phyloP scores from a whole-genome alignment of 2,797 vertebrate genomes.

The Sorex maritimensis region DNA sequence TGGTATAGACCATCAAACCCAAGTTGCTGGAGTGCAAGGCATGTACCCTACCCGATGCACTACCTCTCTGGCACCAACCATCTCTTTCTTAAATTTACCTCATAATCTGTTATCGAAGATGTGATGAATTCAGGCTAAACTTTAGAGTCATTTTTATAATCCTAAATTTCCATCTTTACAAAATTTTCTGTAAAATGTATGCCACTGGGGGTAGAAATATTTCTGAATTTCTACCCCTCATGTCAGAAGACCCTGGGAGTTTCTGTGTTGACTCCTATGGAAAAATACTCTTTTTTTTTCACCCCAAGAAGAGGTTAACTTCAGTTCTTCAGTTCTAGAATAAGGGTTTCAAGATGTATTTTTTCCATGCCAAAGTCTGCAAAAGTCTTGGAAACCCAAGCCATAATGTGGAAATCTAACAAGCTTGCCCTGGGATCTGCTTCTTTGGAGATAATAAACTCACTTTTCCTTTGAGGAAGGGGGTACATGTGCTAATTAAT shows the following conservation, averaged over 20 bases:
- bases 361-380: constrained; percentile 76
- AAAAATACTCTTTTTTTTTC: constrained; percentile 67
- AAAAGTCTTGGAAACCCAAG: constrained; percentile 68
- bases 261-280: constrained; percentile 53
- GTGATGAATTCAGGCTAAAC: constrained; percentile 16
- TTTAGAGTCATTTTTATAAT: constrained; percentile 62
- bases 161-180: constrained; percentile 55
- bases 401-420: constrained; percentile 70
- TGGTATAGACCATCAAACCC: too few species aligned
- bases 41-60: too few species aligned
- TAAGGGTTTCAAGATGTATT: constrained; percentile 82
- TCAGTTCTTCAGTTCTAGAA: constrained; percentile 71
- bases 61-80: neutral
- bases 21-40: too few species aligned
- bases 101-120: constrained; percentile 28
- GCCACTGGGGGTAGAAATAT: constrained; percentile 44
- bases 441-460: constrained; percentile 66
- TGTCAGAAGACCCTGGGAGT: constrained; percentile 34
- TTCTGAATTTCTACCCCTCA: neutral
- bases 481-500: constrained; percentile 49
- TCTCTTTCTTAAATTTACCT: constrained; percentile 52
- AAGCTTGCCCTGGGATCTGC: neutral
- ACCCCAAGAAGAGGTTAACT: constrained; percentile 66
- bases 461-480: constrained; percentile 54
- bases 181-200: constrained; percentile 46